Evolutionary conservation across 2,113 vertebrate species (phyloP).

Genomic region (Dendrocopos noguchii): DNA sequence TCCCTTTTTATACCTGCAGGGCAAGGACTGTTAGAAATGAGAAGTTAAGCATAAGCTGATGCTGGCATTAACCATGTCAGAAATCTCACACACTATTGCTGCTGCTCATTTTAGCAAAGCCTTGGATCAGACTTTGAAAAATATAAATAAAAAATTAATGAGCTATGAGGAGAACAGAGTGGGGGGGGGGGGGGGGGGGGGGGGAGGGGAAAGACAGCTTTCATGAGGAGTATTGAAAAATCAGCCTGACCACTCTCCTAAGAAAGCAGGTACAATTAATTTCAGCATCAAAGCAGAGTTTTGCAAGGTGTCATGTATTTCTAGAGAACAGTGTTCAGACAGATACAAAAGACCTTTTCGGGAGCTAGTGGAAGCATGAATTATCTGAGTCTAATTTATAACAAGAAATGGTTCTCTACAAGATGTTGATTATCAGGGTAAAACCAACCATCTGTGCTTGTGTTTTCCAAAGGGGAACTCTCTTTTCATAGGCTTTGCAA

Average conservation of each 20-base stretch:
- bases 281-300: conserved; percentile 6
- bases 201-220: not conserved
- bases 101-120: conserved; percentile 6
- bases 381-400: not conserved
- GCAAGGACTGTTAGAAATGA: conserved; percentile 60
- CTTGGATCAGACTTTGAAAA: not conserved
- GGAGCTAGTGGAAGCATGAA: not conserved
- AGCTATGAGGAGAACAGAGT: not conserved
- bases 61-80: conserved; percentile 28
- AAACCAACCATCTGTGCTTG: not conserved
- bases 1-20: conserved; percentile 61
- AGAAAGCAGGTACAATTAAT: not conserved
- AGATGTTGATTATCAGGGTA: not conserved
- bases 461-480: not conserved
- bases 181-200: too few species aligned
- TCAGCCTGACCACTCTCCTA: not conserved
- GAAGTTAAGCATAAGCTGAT: conserved; percentile 29
- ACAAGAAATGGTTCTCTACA: not conserved
- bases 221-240: not conserved
- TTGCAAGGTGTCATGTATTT: not conserved
- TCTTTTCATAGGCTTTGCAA: not conserved
- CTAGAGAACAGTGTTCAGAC: not conserved
- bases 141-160: not conserved
- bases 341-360: not conserved
- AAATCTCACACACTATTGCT: not conserved